phyloP scores from a whole-genome alignment of 2,113 vertebrate genomes.

The Phasianus colchicus region DNA sequence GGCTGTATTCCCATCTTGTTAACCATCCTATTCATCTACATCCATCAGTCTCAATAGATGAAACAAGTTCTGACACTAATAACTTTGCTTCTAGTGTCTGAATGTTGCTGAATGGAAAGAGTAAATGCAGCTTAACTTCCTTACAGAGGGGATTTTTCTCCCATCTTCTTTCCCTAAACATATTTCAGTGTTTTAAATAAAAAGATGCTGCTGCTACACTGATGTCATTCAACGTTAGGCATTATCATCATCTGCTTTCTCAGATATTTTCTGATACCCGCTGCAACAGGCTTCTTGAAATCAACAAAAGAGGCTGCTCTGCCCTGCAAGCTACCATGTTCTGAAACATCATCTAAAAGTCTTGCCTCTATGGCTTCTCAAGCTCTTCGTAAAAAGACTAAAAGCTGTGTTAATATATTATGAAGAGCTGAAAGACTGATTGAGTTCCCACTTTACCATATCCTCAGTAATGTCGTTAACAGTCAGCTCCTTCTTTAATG shows the following conservation, averaged over 20 bases:
- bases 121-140: neutral
- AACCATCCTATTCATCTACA: conserved; percentile 46
- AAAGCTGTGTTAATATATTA: neutral
- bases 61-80: conserved; percentile 47
- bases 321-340: neutral
- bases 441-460: neutral
- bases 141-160: neutral
- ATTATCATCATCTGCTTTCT: neutral
- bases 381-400: neutral
- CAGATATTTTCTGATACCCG: neutral
- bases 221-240: neutral
- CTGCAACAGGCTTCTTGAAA: neutral
- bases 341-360: neutral
- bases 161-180: neutral
- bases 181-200: neutral
- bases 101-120: neutral
- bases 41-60: conserved; percentile 7
- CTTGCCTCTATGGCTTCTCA: neutral
- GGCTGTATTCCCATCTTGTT: conserved; percentile 40
- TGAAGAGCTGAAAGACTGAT: neutral
- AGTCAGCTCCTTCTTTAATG: neutral
- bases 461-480: neutral
- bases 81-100: conserved; percentile 26
- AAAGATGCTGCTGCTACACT: neutral
- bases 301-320: neutral